Evolutionary conservation across 2,888 invertebrate species (phyloP), one percentile per base, ranked within the genome.

Genomic region (Piscicola geometra): DNA sequence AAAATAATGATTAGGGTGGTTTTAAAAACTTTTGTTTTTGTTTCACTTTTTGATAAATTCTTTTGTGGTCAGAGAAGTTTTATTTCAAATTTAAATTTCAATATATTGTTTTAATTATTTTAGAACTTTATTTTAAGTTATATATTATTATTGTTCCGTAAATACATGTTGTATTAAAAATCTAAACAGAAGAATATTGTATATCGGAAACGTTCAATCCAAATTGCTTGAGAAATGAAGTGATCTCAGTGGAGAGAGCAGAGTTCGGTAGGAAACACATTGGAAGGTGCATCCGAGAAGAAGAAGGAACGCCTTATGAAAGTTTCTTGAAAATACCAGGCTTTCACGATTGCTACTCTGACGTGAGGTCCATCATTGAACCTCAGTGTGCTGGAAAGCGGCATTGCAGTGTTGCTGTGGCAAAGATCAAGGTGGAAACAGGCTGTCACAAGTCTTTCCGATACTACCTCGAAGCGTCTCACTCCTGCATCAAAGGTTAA

Each of bases 151-250:
- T n/a, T n/a, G n/a, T n/a, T n/a, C n/a, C n/a, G n/a, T n/a, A n/a
- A n/a, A n/a, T n/a, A n/a, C n/a, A n/a, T n/a, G n/a, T n/a, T n/a
- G n/a, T n/a, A n/a, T n/a, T n/a, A n/a, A n/a, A n/a, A n/a, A n/a
- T n/a, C n/a, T n/a, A n/a, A n/a, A n/a, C 25, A 67, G 68, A 35
- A 47, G 50, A 71, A 52, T 71, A 30, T 32, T 71, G 71, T n/a
- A 41, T 28, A 18, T 52, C 32, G 2, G 71, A 71, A 71, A 50
- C 28, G 3, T 71, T 71, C n/a, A 25, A 52, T 15, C 71, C 71
- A 1, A 30, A 21, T 15, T 71, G 71, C 33, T n/a, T 15, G 3
- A 2, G 28, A 2, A 25, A 41, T 50, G 28, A 71, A 71, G 33
- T 28, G 1, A 30, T 71, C 12, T 15, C 32, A 3, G 52, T 71